These are phyloP conservation scores for Catostomus latipinnis DNA, from an alignment of 2,797 vertebrate genomes.

Conservation along the genomic window DNA sequence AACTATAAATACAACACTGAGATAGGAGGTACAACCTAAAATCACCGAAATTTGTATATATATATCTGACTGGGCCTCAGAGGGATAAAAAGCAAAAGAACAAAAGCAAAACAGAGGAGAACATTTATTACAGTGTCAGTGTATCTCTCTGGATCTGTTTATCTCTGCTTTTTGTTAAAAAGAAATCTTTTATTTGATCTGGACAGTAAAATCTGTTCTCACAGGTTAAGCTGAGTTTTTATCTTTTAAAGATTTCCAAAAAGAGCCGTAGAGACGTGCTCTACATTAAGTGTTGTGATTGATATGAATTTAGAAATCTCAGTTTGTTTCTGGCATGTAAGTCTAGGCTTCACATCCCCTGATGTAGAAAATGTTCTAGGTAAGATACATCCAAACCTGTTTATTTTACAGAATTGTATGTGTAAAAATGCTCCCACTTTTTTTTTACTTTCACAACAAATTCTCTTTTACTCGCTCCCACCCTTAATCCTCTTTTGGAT, in stretches of 20 bases:
- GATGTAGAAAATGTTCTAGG: slow-evolving; percentile 9
- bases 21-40: slow-evolving; percentile 25
- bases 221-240: slow-evolving; percentile 64
- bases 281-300: slow-evolving; percentile 65
- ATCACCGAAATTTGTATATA: slow-evolving; percentile 57
- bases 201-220: slow-evolving; percentile 68
- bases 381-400: background rate
- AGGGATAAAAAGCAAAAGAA: slow-evolving; percentile 56
- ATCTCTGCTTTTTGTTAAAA: slow-evolving; percentile 70
- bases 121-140: slow-evolving; percentile 50
- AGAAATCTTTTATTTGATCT: slow-evolving; percentile 71
- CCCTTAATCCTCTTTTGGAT: too few relatives aligned
- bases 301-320: slow-evolving; percentile 67
- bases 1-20: too few relatives aligned
- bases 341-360: slow-evolving; percentile 16
- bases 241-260: slow-evolving; percentile 68
- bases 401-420: slow-evolving; percentile 14
- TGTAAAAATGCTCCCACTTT: background rate
- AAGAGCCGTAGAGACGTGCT: slow-evolving; percentile 58
- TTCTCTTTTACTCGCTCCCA: too few relatives aligned
- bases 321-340: slow-evolving; percentile 49
- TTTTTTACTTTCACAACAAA: too few relatives aligned
- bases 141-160: slow-evolving; percentile 67
- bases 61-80: slow-evolving; percentile 66
- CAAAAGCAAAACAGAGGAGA: slow-evolving; percentile 42